Conservation (phyloP, 1,140 invertebrate genomes). For the Lucilia sericata region DNA sequence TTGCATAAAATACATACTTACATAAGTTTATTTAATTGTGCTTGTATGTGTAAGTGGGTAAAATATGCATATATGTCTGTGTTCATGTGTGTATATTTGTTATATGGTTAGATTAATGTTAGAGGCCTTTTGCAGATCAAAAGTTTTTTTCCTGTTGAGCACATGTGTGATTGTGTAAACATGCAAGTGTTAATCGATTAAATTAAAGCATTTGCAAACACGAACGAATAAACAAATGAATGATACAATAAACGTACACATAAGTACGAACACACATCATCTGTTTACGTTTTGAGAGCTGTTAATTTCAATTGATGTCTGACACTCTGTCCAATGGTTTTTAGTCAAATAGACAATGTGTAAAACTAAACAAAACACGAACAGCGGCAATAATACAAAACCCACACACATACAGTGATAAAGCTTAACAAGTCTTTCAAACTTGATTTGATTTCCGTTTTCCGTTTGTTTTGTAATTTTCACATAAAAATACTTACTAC, state of each 20-base stretch:
- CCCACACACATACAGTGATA: not conserved
- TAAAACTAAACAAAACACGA: constrained; percentile 10
- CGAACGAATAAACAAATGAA: constrained; percentile 33
- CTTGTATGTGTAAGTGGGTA: too few species aligned
- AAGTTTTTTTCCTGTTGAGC: not conserved
- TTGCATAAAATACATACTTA: too few species aligned
- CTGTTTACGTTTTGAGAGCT: constrained; percentile 36
- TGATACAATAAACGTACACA: not conserved
- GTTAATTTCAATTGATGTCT: constrained; percentile 40
- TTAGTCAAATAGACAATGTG: constrained; percentile 38
- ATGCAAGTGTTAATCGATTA: constrained; percentile 44
- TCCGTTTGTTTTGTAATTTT: not conserved
- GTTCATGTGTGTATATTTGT: not conserved
- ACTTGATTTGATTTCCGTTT: constrained; percentile 11
- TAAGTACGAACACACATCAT: constrained; percentile 6
- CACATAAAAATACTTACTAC: not conserved
- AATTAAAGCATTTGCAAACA: constrained; percentile 43
- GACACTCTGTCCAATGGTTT: constrained; percentile 39
- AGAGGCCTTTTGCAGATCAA: constrained; percentile 13
- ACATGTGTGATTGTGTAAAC: constrained; percentile 26
- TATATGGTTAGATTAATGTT: constrained; percentile 31
- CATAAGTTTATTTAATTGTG: too few species aligned
- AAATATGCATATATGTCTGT: not conserved
- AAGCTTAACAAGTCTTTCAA: not conserved
- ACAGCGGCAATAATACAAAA: not conserved